Base-by-base conservation (phyloP, 23 tunicate genomes). In the Phallusia fumigata region DNA sequence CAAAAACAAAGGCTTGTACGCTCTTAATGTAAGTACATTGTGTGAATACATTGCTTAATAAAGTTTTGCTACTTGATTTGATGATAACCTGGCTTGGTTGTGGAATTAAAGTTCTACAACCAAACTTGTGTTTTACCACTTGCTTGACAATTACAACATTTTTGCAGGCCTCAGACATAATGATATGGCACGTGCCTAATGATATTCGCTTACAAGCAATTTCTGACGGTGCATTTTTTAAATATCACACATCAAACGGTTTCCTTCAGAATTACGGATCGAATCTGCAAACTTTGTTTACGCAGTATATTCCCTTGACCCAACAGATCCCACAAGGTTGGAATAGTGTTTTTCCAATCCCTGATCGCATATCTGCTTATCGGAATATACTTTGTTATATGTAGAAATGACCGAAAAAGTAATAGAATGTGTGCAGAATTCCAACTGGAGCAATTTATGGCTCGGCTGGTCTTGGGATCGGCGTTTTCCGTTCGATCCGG, bases 161-260 rank as follows among this genome's bases (percentile, higher is more conserved):
- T 40, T 65, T 11, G 6, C 77, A 86, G 90, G 90, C 85, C 0
- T 49, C 64, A 35, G 79, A 86, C 76, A 72, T 86, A 22, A 86
- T 86, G 90, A 52, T 86, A 69, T 86, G 90, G 90, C 90, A 86
- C 77, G 90, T 86, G 33, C 90, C 88, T 0, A 85, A 85, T 69
- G 30, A n/a, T 32, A 31, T 53, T 21, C 31, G 40, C 1, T 30
- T 85, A 32, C 22, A 65, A 36, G 83, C 64, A n/a, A 31, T 85
- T 10, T 35, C 36, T 40, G 13, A 52, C n/a, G n/a, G 36, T 24
- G 88, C 94, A 0, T 89, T 80, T 33, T 40, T 84, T 13, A 89
- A 89, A 58, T 90, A 90, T 33, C 76, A 90, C 86, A 85, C 95
- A 6, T 76, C 35, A 8, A 76, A 78, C 79, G 80, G 76, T 18